Conservation (phyloP, 2,797 vertebrate species). For the Lemur catta region DNA sequence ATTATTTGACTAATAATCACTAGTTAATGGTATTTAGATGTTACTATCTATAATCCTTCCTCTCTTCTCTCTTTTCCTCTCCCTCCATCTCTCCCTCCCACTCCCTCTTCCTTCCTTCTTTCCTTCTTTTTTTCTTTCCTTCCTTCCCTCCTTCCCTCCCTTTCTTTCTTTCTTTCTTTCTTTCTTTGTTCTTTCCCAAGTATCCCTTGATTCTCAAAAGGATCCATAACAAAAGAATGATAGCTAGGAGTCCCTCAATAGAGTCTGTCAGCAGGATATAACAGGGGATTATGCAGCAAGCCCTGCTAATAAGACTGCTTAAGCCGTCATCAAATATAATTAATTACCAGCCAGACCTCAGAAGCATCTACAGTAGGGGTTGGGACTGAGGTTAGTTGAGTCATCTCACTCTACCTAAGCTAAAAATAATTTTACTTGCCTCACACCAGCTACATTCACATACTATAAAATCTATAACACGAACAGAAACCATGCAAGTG, state of each 20-base stretch:
- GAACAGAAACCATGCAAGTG: background rate
- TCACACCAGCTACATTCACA: background rate
- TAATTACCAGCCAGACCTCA: background rate
- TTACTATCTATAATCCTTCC: background rate
- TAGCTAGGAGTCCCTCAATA: background rate
- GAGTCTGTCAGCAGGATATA: background rate
- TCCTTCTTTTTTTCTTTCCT: background rate
- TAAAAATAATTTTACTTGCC: background rate
- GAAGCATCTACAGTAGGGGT: background rate
- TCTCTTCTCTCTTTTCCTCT: background rate
- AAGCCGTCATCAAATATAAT: background rate
- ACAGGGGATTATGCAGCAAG: background rate
- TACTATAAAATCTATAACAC: background rate
- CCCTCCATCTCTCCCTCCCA: background rate
- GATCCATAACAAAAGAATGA: background rate
- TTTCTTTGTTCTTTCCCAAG: background rate
- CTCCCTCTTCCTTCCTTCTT: background rate
- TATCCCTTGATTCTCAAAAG: background rate
- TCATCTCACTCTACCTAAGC: background rate
- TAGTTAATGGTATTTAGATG: background rate
- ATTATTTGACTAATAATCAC: background rate
- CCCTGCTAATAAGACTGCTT: background rate
- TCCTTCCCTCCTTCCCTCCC: accelerated
- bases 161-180: background rate
- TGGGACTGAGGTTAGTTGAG: background rate